Conservation (phyloP, 2,113 vertebrate species). For the Nesoenas mayeri region DNA sequence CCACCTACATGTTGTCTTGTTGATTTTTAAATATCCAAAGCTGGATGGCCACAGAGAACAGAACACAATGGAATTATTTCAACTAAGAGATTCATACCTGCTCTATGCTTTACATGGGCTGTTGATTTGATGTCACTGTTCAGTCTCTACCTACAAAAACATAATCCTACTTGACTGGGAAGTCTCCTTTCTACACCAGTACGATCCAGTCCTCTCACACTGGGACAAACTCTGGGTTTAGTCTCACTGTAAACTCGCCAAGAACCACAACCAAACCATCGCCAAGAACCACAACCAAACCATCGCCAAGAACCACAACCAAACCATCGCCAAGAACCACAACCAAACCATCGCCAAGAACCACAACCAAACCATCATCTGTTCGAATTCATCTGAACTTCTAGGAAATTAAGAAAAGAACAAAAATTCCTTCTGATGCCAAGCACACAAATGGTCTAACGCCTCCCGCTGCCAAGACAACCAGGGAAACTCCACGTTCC, state of each 20-base stretch:
- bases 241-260: neutral
- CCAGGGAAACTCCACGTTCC: neutral
- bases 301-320: no score
- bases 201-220: fast-evolving
- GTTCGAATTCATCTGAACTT: neutral
- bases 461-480: neutral
- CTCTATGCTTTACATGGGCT: neutral
- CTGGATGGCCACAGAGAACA: neutral
- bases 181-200: neutral
- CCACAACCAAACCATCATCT: neutral
- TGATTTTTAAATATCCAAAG: neutral
- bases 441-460: neutral
- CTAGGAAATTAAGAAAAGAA: fast-evolving
- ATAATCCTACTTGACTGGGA: neutral
- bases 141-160: neutral
- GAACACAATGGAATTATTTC: neutral
- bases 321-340: neutral
- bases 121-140: neutral
- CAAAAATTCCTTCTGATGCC: neutral
- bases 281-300: neutral
- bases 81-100: neutral
- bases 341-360: neutral
- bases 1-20: neutral
- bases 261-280: neutral
- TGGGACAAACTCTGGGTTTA: neutral